Conservation (phyloP, 2,888 invertebrate species). For the Dolomedes plantarius region DNA sequence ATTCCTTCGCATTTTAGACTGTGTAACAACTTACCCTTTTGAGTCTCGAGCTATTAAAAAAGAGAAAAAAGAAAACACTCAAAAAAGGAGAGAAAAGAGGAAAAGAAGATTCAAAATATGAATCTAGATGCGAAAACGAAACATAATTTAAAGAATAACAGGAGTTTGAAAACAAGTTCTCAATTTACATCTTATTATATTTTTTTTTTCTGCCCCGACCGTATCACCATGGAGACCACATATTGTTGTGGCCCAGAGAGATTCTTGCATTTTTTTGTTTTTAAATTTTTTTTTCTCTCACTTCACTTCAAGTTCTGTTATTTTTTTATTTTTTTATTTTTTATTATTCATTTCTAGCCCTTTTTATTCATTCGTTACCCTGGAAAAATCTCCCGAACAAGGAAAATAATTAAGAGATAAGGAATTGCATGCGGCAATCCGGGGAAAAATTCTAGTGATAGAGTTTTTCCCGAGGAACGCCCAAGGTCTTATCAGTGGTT, state of each 20-base stretch:
- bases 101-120: slow-evolving; percentile 18
- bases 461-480: slow-evolving; percentile 35
- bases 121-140: slow-evolving; percentile 24
- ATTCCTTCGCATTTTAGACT: slow-evolving; percentile 1
- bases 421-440: slow-evolving; percentile 35
- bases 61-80: too few species aligned
- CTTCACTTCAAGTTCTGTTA: slow-evolving; percentile 23
- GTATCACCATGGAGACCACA: slow-evolving; percentile 49
- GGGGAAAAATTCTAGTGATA: slow-evolving; percentile 51
- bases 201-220: slow-evolving; percentile 7
- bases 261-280: too few species aligned
- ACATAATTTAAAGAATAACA: slow-evolving; percentile 64
- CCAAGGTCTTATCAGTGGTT: slow-evolving; percentile 60
- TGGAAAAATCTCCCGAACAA: slow-evolving; percentile 38
- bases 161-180: slow-evolving; percentile 49
- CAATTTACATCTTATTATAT: slow-evolving; percentile 67
- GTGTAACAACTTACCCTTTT: slow-evolving; percentile 6
- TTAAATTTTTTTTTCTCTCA: slow-evolving; percentile 23
- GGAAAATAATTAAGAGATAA: slow-evolving; percentile 69
- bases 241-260: slow-evolving; percentile 55
- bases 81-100: background rate
- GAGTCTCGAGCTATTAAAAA: background rate
- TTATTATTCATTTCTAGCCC: background rate
- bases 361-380: slow-evolving; percentile 17
- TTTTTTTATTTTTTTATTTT: too few species aligned